phyloP scores from a whole-genome alignment of 1,140 invertebrate species.

The Bombus confusus region DNA sequence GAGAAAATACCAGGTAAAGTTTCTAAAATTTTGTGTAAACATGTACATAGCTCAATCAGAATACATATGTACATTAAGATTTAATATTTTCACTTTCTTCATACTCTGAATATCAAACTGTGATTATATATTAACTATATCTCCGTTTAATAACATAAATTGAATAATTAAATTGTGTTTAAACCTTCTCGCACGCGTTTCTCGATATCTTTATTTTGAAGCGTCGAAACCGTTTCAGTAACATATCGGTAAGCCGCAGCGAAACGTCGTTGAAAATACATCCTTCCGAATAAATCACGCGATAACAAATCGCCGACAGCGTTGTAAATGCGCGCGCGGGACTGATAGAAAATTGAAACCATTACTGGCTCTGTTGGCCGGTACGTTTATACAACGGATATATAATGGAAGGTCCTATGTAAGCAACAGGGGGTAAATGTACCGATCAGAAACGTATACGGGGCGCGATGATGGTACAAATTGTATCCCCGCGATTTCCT shows the following conservation, averaged over 20 bases:
- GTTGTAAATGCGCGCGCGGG: not conserved
- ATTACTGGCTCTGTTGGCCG: not conserved
- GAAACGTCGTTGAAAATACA: not conserved
- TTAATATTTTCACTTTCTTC: not conserved
- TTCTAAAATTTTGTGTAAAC: not conserved
- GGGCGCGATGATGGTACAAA: conserved; percentile 34
- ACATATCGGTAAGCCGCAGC: not conserved
- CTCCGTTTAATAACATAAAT: not conserved
- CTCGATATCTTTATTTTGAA: not conserved
- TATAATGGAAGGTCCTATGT: conserved; percentile 48
- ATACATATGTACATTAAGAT: not conserved
- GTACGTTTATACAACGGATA: not conserved
- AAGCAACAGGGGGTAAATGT: conserved; percentile 18
- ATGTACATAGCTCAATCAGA: too few relatives aligned
- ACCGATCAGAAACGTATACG: conserved; percentile 36
- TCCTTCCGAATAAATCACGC: conserved; percentile 32
- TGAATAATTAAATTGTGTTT: not conserved
- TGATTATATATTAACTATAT: not conserved
- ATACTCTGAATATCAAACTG: not conserved
- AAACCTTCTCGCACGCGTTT: not conserved
- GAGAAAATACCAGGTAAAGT: not conserved
- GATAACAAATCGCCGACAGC: conserved; percentile 39
- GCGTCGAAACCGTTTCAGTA: not conserved
- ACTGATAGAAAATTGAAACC: conserved; percentile 41
- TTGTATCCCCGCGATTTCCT: conserved; percentile 48